phyloP scores from a whole-genome alignment of 1,140 invertebrate genomes.

The Drosophila fuyamai region DNA sequence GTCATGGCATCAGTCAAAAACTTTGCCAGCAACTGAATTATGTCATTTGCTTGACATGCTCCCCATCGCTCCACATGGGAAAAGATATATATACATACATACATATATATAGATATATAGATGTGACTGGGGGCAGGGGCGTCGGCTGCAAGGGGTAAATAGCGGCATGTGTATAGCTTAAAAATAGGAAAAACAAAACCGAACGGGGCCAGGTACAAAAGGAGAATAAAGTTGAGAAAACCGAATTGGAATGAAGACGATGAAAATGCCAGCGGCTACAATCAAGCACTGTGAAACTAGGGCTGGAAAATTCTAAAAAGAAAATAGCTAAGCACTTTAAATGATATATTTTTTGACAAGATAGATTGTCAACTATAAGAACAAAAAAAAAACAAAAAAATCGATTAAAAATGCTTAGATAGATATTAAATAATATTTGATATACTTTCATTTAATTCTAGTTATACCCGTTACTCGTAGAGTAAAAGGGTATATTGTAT shows the following conservation, averaged over 20 bases:
- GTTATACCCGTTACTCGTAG: no score
- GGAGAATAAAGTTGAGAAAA: conserved; percentile 43
- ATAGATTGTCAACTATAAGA: no score
- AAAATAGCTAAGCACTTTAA: no score
- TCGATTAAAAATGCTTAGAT: no score
- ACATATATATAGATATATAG: not conserved
- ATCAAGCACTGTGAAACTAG: conserved; percentile 11
- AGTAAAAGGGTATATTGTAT: no score
- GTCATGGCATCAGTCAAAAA: conserved; percentile 74
- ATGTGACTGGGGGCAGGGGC: conserved; percentile 2
- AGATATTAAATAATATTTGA: no score
- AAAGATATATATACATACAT: conserved; percentile 2
- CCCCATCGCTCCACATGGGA: conserved; percentile 13
- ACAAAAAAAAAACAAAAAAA: no score
- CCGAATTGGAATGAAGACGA: conserved; percentile 37
- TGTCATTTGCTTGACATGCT: conserved; percentile 73
- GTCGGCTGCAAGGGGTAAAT: conserved; percentile 17
- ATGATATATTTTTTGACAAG: no score
- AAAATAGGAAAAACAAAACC: conserved; percentile 25
- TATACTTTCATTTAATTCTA: no score
- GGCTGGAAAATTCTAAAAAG: not conserved
- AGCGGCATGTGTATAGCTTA: conserved; percentile 40
- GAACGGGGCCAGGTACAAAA: conserved; percentile 42
- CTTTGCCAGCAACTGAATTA: conserved; percentile 82
- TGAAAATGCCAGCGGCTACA: conserved; percentile 42